phyloP scores from a whole-genome alignment of 64 coral and sea anemone species.

The Acropora tenuis region DNA sequence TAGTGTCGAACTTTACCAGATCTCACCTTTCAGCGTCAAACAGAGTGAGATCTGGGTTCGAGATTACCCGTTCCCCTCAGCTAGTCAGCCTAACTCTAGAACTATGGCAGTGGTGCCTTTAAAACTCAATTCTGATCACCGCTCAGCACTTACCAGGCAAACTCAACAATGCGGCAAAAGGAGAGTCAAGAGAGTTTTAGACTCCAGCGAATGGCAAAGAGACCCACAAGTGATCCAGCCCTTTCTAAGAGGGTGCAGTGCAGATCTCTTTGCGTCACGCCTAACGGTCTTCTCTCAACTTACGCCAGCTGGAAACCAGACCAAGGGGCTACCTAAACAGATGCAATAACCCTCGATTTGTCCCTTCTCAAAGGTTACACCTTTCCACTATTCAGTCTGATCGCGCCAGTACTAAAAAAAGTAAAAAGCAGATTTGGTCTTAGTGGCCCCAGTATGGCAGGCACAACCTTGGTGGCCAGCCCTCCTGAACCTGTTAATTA shows the following conservation, averaged over 20 bases:
- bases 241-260: neutral
- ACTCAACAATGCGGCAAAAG: conserved; percentile 44
- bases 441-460: conserved; percentile 40
- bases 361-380: conserved; percentile 17
- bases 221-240: conserved; percentile 33
- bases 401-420: conserved; percentile 6
- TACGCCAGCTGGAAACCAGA: conserved; percentile 65
- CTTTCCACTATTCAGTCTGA: conserved; percentile 68
- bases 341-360: conserved; percentile 50
- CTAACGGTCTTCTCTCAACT: conserved; percentile 54
- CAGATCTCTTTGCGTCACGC: conserved; percentile 55
- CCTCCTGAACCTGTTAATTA: conserved; percentile 21
- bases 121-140: conserved; percentile 18
- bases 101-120: conserved; percentile 8
- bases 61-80: too few species aligned
- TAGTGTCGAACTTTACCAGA: too few species aligned
- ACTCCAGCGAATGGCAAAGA: conserved; percentile 58
- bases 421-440: conserved; percentile 23
- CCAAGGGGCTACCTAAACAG: conserved; percentile 16
- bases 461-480: conserved; percentile 49
- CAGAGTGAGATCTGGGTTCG: too few species aligned
- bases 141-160: conserved; percentile 56
- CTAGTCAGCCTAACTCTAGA: too few species aligned
- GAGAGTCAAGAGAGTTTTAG: conserved; percentile 52
- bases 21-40: too few species aligned